Evolutionary conservation across 2,888 invertebrate species (phyloP), one percentile per base, ranked within the genome.

Genomic region (Pachymerium ferrugineum): DNA sequence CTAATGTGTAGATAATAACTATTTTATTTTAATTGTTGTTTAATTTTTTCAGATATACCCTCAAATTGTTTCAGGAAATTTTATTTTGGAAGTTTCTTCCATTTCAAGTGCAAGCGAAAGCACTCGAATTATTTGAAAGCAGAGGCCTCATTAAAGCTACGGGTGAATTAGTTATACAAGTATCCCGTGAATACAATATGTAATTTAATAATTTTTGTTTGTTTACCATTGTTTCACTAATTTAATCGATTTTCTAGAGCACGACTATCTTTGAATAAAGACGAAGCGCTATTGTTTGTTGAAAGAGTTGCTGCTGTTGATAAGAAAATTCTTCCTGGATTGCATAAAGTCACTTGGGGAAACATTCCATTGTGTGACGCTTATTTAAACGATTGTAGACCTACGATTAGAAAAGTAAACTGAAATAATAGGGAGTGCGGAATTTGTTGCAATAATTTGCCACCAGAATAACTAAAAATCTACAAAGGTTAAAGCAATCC

Each of bases 251-350:
- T 4, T 68, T 73, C 12, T 10, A 73, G 89, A 79, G 91, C 94
- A 67, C 82, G 94, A 62, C 86, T 84, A 73, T 89, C 90, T 0
- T 82, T 96, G 6, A 91, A 92, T 0, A 86, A 86, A 1, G 89
- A 91, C 68, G 95, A 95, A 80, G 85, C 91, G 31, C 82, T 88
- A 67, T 84, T 95, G 1, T 94, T 95, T 83, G 88, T 87, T 75
- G 90, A 91, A 10, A 81, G 93, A 72, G 91, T 90, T 54, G 83
- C 83, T 22, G 86, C 81, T 75, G 77, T 85, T 74, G 84, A 84
- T 76, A 82, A 84, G 76, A 84, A 84, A 78, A 81, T 85, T 16
- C 81, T 82, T 74, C 83, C 83, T 2, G 84, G 85, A 19, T 25
- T 73, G 5, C 16, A 2, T 1, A 16, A 35, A 28, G 76, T 83